phyloP scores from a whole-genome alignment of 2,797 vertebrate species.

The Melanotaenia maccullochi region DNA sequence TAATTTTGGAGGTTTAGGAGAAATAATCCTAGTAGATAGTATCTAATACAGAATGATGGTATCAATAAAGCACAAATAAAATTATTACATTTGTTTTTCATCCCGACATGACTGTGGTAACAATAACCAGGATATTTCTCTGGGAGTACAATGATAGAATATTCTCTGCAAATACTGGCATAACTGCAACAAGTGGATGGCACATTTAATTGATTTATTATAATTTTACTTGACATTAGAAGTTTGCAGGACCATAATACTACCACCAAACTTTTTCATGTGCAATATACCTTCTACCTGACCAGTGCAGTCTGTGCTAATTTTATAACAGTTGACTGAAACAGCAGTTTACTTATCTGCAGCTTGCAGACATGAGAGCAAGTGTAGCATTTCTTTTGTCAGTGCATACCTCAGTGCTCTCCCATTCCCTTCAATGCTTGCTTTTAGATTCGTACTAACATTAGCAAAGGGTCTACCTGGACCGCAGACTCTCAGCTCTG shows the following conservation, averaged over 20 bases:
- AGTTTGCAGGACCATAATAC: conserved; percentile 36
- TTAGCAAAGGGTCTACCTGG: conserved; percentile 11
- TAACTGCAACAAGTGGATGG: not conserved
- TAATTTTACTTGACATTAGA: conserved; percentile 8
- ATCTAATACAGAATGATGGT: not conserved
- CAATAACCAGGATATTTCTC: not conserved
- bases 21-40: not conserved
- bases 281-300: conserved; percentile 35
- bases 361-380: conserved; percentile 39
- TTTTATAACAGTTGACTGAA: conserved; percentile 43
- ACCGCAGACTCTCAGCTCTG: conserved; percentile 13
- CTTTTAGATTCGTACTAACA: conserved; percentile 19
- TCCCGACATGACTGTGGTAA: not conserved
- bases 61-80: not conserved
- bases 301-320: conserved; percentile 36
- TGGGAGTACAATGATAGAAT: not conserved
- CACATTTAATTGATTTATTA: not conserved
- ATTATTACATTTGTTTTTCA: not conserved
- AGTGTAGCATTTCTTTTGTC: conserved; percentile 13
- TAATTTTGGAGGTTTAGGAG: conserved; percentile 5
- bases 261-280: conserved; percentile 27
- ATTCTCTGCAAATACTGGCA: not conserved
- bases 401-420: conserved; percentile 22
- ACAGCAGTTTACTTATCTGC: conserved; percentile 47
- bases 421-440: conserved; percentile 11